Evolutionary conservation across 2,113 vertebrate species (phyloP), one percentile per base, ranked within the genome.

Genomic region (Forbesichthys agassizii): DNA sequence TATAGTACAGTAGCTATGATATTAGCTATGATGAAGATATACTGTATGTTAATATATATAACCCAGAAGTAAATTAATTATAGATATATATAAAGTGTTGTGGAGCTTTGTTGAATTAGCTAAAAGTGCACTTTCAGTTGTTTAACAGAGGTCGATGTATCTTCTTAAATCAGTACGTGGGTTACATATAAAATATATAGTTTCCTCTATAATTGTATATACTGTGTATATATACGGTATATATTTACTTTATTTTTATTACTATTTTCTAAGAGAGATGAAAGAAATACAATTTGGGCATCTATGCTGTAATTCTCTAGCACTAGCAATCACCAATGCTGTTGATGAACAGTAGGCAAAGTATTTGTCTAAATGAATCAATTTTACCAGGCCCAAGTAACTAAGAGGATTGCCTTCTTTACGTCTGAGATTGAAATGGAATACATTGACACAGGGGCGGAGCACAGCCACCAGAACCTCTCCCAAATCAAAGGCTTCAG

Each of bases 361-460:
- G 48, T 82, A 72, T 84, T 80, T 85, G 72, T 66, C 75, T 61
- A 82, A 88, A 90, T 88, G 75, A 90, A 91, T 89, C 84, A 88
- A 89, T 88, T 77, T 74, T 9, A 81, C 80, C 72, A 67, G 16
- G 54, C 53, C 77, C 54, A 74, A 69, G 79, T 86, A 81, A 86
- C 82, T 89, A 90, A 89, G 84, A 90, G 89, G 89, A 88, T 91
- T 87, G 84, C 68, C 78, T 91, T 76, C 78, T 86, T 90, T 87
- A 84, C 89, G 84, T 89, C 84, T 75, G 77, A 74, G 81, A 87
- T 89, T 88, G 85, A 87, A 91, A 89, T 86, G 87, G 87, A 90
- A 91, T 88, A 88, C 82, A 86, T 87, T 87, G 86, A 90, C 87
- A 85, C 65, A 59, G 85, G 80, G 89, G 89, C 64, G 84, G 75